A percentile compares a stretch with the other conserved stretches of the same genome.
Evolutionary conservation across 1,140 invertebrate genomes (phyloP).

Genomic region (Ruditapes philippinarum): DNA sequence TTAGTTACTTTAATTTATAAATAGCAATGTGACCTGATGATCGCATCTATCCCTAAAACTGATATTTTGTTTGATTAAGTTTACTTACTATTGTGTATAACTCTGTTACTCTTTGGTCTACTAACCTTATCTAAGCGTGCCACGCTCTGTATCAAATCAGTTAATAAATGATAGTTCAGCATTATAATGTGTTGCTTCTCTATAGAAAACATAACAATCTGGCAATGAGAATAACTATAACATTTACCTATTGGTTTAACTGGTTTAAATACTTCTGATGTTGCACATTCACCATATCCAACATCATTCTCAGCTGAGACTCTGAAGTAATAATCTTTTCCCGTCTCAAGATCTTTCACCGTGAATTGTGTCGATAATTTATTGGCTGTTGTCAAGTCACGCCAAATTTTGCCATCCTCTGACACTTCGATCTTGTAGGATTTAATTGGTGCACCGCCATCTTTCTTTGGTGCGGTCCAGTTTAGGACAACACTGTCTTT

Average conservation of each 20-base stretch:
- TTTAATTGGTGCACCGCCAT: constrained; percentile 96
- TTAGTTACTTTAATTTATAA: no score
- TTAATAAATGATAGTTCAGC: no score
- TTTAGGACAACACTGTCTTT: constrained; percentile 97
- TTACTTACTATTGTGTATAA: no score
- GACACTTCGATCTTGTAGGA: constrained; percentile 84
- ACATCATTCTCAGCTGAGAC: constrained; percentile 91
- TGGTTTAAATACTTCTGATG: constrained; percentile 72
- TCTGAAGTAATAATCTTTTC: constrained; percentile 97
- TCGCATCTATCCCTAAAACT: no score
- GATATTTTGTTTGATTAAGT: no score
- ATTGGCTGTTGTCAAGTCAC: constrained; percentile 68
- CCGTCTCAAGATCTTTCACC: constrained; percentile 95
- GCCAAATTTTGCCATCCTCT: constrained; percentile 73
- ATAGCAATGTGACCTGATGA: no score
- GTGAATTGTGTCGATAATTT: constrained; percentile 88
- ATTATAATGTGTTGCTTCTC: no score
- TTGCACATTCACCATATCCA: constrained; percentile 88
- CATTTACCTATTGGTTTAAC: constrained; percentile 77
- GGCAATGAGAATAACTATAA: no score
- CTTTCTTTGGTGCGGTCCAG: constrained; percentile 96
- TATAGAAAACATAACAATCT: no score
- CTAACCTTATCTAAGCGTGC: no score
- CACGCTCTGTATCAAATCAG: no score
- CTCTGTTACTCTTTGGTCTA: no score